These are phyloP conservation scores for Pachycephus smyrnensis DNA, from an alignment of 2,888 invertebrate genomes.

Conservation along the genomic window DNA sequence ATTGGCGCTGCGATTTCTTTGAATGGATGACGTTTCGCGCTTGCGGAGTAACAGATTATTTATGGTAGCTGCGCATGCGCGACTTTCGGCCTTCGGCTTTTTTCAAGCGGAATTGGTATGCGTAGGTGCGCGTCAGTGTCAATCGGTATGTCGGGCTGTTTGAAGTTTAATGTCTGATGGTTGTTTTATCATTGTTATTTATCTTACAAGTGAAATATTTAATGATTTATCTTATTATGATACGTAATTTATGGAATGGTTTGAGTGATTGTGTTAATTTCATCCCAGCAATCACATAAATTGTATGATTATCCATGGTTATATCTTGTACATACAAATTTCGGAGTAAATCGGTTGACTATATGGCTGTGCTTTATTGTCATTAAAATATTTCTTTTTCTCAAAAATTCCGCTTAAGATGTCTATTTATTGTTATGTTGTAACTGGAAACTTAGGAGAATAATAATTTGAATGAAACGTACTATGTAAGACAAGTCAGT, in stretches of 20 bases:
- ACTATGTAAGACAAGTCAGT: no score
- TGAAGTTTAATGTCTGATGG: no score
- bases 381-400: no score
- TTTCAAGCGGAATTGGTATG: not conserved
- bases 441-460: no score
- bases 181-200: no score
- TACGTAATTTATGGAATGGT: not conserved
- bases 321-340: not conserved
- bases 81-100: not conserved
- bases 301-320: not conserved
- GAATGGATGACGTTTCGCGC: not conserved
- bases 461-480: no score
- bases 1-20: not conserved
- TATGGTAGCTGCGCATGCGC: not conserved
- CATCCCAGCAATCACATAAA: not conserved
- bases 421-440: no score
- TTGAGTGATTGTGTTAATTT: not conserved
- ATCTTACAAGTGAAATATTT: no score
- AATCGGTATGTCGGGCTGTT: not conserved
- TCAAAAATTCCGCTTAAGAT: no score
- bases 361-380: not conserved
- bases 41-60: not conserved
- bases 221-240: no score
- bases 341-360: not conserved
- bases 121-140: no score